Percentiles rank a stretch among this genome's conserved stretches.
Evolutionary conservation across 92 coral and sea anemone genomes (phyloP).

Genomic region (Palythoa grandiflora): DNA sequence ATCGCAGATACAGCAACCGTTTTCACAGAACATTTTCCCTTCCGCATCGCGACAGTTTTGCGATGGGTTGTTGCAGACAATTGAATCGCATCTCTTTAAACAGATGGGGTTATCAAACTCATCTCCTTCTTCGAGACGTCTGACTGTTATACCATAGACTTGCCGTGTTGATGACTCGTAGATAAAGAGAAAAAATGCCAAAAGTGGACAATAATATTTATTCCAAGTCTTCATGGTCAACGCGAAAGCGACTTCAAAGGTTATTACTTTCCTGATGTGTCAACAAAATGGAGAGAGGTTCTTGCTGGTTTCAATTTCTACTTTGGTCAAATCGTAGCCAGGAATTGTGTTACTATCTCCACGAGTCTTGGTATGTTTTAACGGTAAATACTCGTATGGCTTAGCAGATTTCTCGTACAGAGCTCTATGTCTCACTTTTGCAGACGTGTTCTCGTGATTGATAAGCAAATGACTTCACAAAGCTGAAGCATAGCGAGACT

Average conservation of each 20-base stretch:
- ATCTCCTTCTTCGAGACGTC: conserved; percentile 34
- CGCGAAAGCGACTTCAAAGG: neutral
- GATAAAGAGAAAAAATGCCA: conserved; percentile 8
- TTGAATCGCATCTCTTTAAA: neutral
- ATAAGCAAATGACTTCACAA: conserved; percentile 36
- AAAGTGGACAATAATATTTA: conserved; percentile 2
- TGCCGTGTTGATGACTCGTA: neutral
- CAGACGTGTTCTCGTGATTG: conserved; percentile 30
- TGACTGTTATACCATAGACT: conserved; percentile 1
- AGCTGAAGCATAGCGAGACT: conserved; percentile 4
- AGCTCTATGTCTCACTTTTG: neutral
- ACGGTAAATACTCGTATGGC: neutral
- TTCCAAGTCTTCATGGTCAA: neutral
- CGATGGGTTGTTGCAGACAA: neutral
- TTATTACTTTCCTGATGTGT: neutral
- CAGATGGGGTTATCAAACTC: conserved; percentile 33
- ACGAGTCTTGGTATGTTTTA: neutral
- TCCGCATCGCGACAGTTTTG: conserved; percentile 25
- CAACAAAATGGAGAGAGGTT: neutral
- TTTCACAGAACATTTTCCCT: conserved; percentile 14
- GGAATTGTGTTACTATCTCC: neutral
- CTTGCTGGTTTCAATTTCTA: neutral
- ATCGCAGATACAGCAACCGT: conserved; percentile 6
- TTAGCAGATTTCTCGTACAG: neutral
- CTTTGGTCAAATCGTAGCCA: neutral